These are phyloP conservation scores for Euphonia xanthogaster DNA, from an alignment of 2,797 vertebrate species.

Conservation along the genomic window DNA sequence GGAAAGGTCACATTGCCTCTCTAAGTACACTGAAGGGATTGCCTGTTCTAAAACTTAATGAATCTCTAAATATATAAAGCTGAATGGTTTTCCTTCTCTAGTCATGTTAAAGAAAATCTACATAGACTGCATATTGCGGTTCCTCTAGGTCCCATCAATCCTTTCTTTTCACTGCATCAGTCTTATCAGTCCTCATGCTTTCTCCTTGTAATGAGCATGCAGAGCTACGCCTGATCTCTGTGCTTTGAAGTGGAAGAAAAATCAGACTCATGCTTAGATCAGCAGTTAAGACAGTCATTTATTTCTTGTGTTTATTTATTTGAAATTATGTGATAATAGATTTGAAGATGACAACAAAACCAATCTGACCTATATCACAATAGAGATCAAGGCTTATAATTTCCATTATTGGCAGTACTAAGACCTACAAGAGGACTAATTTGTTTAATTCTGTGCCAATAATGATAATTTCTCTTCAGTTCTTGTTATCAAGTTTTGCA, in stretches of 20 bases:
- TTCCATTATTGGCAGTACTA: not conserved
- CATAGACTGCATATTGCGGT: not conserved
- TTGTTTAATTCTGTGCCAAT: not conserved
- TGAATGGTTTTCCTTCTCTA: not conserved
- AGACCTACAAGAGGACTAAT: not conserved
- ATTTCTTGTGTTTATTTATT: not conserved
- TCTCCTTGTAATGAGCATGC: not conserved
- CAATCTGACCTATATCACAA: not conserved
- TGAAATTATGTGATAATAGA: not conserved
- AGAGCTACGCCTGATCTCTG: not conserved
- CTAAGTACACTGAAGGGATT: not conserved
- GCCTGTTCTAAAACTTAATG: not conserved
- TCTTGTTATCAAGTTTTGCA: not conserved
- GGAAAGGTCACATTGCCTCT: slow-evolving; percentile 16
- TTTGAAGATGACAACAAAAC: not conserved
- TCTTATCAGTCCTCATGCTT: not conserved
- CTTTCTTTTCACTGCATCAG: not conserved
- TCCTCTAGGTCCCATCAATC: not conserved
- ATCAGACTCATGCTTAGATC: not conserved
- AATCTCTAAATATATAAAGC: not conserved
- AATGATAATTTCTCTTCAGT: not conserved
- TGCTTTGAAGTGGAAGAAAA: not conserved
- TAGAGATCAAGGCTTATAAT: not conserved
- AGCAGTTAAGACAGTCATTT: not conserved
- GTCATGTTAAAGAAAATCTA: not conserved